A percentile compares a stretch with the other conserved stretches of the same genome.
Conservation (phyloP, 1,140 invertebrate genomes). For the Melanaphis sacchari region DNA sequence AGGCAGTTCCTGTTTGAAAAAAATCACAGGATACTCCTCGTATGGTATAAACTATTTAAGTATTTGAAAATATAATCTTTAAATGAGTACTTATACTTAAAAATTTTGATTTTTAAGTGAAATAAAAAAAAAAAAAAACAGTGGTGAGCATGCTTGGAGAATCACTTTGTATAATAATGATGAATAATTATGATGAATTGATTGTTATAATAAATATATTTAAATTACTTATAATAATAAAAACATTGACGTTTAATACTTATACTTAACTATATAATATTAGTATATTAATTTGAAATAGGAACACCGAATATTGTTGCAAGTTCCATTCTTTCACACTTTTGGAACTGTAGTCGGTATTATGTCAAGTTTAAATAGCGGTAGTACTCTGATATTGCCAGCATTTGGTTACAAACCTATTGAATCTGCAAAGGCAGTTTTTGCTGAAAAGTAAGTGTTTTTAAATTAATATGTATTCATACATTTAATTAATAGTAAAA, state of each 20-base stretch:
- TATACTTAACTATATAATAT: not conserved
- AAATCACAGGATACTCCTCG: not conserved
- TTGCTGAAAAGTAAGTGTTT: constrained; percentile 72
- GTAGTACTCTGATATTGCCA: constrained; percentile 76
- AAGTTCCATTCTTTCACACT: constrained; percentile 93
- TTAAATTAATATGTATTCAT: not conserved
- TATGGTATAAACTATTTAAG: not conserved
- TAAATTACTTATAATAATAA: not conserved
- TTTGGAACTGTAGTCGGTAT: constrained; percentile 81
- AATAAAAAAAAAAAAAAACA: not conserved
- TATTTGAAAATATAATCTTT: not conserved
- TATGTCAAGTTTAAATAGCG: constrained; percentile 70
- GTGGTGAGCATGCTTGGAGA: not conserved
- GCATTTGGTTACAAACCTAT: constrained; percentile 73
- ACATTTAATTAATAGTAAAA: not conserved
- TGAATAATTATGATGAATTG: not conserved
- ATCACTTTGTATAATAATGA: not conserved
- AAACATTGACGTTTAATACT: not conserved
- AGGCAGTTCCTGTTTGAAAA: not conserved
- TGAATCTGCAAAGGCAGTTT: constrained; percentile 72
- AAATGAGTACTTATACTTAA: not conserved
- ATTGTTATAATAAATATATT: not conserved
- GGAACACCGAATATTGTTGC: constrained; percentile 70
- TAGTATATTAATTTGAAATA: constrained; percentile 31
- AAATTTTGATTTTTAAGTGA: not conserved